These are phyloP conservation scores for Microplitis mediator DNA, from an alignment of 1,140 invertebrate species.

Conservation along the genomic window DNA sequence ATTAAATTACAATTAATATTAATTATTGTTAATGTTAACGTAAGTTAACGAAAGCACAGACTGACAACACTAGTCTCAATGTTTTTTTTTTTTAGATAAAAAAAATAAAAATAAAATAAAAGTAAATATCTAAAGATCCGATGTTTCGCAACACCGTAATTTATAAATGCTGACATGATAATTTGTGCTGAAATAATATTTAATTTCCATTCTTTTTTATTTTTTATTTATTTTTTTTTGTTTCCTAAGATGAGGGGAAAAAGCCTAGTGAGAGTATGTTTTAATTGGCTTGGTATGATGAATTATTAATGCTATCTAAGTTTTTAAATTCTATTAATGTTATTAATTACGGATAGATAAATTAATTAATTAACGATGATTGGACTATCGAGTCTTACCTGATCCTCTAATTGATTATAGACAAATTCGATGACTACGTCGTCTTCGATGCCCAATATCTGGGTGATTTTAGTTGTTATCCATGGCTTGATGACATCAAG, in stretches of 20 bases:
- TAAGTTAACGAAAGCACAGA: background rate
- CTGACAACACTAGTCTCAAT: background rate
- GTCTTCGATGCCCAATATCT: conserved; percentile 95
- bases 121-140: background rate
- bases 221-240: conserved; percentile 32
- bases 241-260: conserved; percentile 63
- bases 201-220: conserved; percentile 3
- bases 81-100: background rate
- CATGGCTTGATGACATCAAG: conserved; percentile 97
- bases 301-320: conserved; percentile 15
- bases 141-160: conserved; percentile 8
- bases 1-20: too few relatives aligned
- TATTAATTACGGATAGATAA: conserved; percentile 17
- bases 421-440: conserved; percentile 99
- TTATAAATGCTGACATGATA: conserved; percentile 34
- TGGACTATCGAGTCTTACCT: conserved; percentile 65
- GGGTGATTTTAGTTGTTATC: conserved; percentile 96
- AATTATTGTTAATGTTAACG: background rate
- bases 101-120: background rate
- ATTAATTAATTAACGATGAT: background rate
- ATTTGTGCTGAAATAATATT: conserved; percentile 59
- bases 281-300: conserved; percentile 25
- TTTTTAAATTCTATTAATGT: too few relatives aligned
- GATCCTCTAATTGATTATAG: conserved; percentile 97
- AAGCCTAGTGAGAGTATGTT: conserved; percentile 59